Evolutionary conservation across 2,797 vertebrate genomes (phyloP), one percentile per base, ranked within the genome.

Genomic region (Monodelphis domestica): DNA sequence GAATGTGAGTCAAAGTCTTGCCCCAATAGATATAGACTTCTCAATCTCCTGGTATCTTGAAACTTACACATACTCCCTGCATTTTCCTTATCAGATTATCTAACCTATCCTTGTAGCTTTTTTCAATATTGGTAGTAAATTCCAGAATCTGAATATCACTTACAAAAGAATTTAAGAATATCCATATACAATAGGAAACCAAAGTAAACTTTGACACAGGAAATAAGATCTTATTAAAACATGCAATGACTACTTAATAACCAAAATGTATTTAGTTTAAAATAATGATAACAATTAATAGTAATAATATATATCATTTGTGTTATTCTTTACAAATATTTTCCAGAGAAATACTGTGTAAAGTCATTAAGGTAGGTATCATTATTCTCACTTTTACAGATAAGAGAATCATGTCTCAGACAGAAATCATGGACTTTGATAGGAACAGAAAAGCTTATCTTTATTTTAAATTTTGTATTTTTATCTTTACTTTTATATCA

Each of bases 11-110:
- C 33, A 63, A 59, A n/a, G 0, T 33, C 5, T 38, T 38, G 15
- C n/a, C n/a, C 15, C 17, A 5, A 21, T 1, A 38, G 33, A 1
- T 1, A 38, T 14, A 15, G 5, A n/a, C n/a, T n/a, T n/a, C n/a
- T n/a, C n/a, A n/a, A n/a, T n/a, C n/a, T n/a, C n/a, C n/a, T n/a
- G n/a, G n/a, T n/a, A n/a, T n/a, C n/a, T n/a, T n/a, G n/a, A n/a
- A n/a, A n/a, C n/a, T n/a, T 6, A 38, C 38, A 38, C 6, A 38
- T 21, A 38, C 33, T 38, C 63, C 15, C n/a, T 21, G 6, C 15
- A 38, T 38, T 70, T 70, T 21, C 17, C 63, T 70, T 38, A 70
- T 38, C 63, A 70, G n/a, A 70, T 38, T 70, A 15, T 70, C 63
- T 38, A 38, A 38, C 6, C n/a, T 5, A 70, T 70, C 38, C 17